Evolutionary conservation across 30 jellyfish, hydroid and myxozoan genomes (phyloP).

Genomic region (Cassiopea andromeda): DNA sequence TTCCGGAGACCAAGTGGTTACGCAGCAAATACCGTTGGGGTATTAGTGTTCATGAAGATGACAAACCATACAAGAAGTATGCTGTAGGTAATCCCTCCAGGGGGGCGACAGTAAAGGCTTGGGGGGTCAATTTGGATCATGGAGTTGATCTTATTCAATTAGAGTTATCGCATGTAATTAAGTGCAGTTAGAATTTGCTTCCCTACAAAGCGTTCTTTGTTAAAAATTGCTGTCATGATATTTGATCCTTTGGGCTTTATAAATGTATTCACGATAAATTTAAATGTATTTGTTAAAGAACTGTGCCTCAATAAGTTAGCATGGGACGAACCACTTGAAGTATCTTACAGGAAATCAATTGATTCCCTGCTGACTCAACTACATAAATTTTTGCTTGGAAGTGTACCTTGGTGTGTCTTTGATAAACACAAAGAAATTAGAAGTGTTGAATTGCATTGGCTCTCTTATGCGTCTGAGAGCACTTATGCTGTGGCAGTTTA

Average conservation of each 20-base stretch:
- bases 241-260: slow-evolving; percentile 86
- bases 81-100: slow-evolving; percentile 12
- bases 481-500: slow-evolving; percentile 79
- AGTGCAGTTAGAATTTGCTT: slow-evolving; percentile 48
- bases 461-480: slow-evolving; percentile 71
- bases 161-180: slow-evolving; percentile 29
- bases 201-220: slow-evolving; percentile 44
- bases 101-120: background rate
- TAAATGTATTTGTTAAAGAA: slow-evolving; percentile 63
- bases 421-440: slow-evolving; percentile 7
- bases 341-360: slow-evolving; percentile 12
- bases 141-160: slow-evolving; percentile 38
- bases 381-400: background rate
- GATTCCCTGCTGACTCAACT: slow-evolving; percentile 33
- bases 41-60: background rate
- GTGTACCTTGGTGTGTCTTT: slow-evolving; percentile 38
- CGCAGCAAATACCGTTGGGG: background rate
- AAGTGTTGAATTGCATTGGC: slow-evolving; percentile 68
- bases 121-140: slow-evolving; percentile 66
- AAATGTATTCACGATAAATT: slow-evolving; percentile 40
- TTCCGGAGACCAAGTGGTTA: background rate
- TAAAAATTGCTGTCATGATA: slow-evolving; percentile 52
- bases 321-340: slow-evolving; percentile 73
- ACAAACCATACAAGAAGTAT: background rate
- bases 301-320: slow-evolving; percentile 65